Evolutionary conservation across 2,113 vertebrate species (phyloP), one percentile per base, ranked within the genome.

Genomic region (Podiceps cristatus): DNA sequence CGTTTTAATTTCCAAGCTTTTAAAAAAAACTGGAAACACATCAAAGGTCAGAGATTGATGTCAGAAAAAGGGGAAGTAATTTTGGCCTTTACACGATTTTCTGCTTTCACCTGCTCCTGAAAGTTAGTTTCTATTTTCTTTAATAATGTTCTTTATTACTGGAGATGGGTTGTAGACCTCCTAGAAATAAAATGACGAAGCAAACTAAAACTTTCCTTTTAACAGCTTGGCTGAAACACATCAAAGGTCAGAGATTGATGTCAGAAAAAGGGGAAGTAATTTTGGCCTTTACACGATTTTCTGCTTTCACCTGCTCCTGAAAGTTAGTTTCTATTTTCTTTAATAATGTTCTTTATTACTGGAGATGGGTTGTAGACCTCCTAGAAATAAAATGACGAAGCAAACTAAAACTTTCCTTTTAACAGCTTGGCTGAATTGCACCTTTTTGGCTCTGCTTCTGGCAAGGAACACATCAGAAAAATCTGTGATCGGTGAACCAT

Each of bases 311-410:
- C 63, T 59, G 45, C 45, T 80, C 52, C 52, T 80, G 59, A 40
- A 88, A 85, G 49, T 90, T 68, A 69, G 22, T 78, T 80, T 91
- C 45, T 35, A 29, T 64, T 59, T 76, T 56, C 45, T 84, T 94
- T 85, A 85, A 85, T 85, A 84, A 81, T 56, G 47, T 49, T 68
- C 44, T 85, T 88, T 96, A 90, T 94, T 87, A 33, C 42, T 62
- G 68, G 45, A 93, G n/a, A 49, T 84, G 45, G 79, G 13, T 63
- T 86, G 64, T 35, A 59, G 77, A 40, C 33, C 31, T 81, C 35
- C 68, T 56, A 40, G 66, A 93, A 93, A 75, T 37, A 50, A 86
- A 45, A 73, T 24, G 31, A 18, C 0, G 1, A 83, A 91, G 50
- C 53, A 69, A 84, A 71, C n/a, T 10, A 66, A 74, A 84, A 37